Conservation (phyloP, 2,888 invertebrate species). For the Calliopum simillimum region DNA sequence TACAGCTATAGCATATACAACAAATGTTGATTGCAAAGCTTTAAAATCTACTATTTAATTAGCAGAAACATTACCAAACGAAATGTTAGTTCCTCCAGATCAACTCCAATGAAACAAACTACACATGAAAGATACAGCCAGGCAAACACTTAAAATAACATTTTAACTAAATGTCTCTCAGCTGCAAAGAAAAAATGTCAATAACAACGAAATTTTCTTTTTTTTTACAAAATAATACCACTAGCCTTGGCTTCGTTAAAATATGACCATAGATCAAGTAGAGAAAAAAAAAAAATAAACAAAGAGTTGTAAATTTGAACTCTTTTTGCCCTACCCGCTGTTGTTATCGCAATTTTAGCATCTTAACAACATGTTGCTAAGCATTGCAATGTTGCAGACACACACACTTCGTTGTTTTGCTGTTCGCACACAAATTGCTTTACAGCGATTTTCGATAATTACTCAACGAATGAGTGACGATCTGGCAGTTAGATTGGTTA, state of each 20-base stretch:
- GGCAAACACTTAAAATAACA: neutral
- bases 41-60: no score
- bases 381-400: neutral
- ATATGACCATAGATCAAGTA: neutral
- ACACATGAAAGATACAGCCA: neutral
- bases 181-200: constrained; percentile 23
- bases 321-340: constrained; percentile 5
- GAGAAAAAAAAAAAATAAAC: neutral
- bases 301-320: neutral
- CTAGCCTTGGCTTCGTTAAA: constrained; percentile 4
- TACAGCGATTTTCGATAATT: constrained; percentile 49
- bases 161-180: neutral
- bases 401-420: neutral
- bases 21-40: neutral
- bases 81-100: neutral
- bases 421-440: constrained; percentile 47
- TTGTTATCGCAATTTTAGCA: neutral
- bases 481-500: constrained; percentile 4
- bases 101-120: neutral
- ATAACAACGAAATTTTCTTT: neutral
- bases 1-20: neutral
- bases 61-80: no score
- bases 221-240: neutral
- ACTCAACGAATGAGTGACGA: constrained; percentile 44
- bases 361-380: constrained; percentile 2